A percentile compares a stretch with the other conserved stretches of the same genome.
phyloP scores from a whole-genome alignment of 1,140 invertebrate species.

The Cryptotermes secundus region DNA sequence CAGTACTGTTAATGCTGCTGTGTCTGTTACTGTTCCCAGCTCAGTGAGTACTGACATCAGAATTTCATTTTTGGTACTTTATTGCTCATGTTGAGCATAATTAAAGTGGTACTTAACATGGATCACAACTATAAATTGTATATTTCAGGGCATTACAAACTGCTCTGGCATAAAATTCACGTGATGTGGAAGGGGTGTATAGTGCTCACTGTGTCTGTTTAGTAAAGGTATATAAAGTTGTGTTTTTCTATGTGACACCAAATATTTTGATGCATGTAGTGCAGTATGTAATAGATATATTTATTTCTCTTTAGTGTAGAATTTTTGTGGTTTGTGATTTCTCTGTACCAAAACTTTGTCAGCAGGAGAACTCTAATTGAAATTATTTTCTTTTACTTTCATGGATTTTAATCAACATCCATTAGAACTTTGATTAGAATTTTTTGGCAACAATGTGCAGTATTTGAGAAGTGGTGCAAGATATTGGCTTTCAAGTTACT shows the following conservation, averaged over 20 bases:
- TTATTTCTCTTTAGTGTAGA: slow-evolving; percentile 12
- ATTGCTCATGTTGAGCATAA: not conserved
- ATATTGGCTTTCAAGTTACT: no score
- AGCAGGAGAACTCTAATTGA: not conserved
- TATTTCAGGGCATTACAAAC: slow-evolving; percentile 6
- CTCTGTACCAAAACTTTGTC: not conserved
- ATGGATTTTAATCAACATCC: not conserved
- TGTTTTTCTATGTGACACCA: not conserved
- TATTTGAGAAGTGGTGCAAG: not conserved
- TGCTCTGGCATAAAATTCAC: not conserved
- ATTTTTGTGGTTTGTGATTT: not conserved
- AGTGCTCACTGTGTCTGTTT: slow-evolving; percentile 1
- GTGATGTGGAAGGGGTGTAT: not conserved
- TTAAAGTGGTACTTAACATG: slow-evolving; percentile 8
- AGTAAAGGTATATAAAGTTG: not conserved
- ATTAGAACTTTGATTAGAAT: not conserved
- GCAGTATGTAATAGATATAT: not conserved
- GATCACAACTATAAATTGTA: not conserved
- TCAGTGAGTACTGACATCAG: no score
- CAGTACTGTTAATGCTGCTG: not conserved
- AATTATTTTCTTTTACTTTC: no score
- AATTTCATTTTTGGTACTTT: no score
- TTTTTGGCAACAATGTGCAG: not conserved
- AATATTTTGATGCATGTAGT: slow-evolving; percentile 16
- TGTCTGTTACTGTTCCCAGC: not conserved